Percentiles rank a stretch among this genome's conserved stretches.
These are phyloP conservation scores for Sinotaia quadrata DNA, from an alignment of 2,888 invertebrate species.

Conservation along the genomic window DNA sequence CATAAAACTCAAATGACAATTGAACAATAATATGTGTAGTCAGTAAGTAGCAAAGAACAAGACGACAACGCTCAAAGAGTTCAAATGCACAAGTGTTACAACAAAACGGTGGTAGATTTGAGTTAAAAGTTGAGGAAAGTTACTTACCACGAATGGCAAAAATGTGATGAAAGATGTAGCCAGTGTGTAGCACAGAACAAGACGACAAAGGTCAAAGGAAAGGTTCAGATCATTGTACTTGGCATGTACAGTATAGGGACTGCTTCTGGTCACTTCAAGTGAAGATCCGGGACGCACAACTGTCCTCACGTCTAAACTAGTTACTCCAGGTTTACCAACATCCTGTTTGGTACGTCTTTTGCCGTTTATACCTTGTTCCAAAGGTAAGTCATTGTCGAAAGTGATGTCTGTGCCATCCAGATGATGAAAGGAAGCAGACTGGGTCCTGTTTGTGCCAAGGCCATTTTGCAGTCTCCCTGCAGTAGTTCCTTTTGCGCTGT, in stretches of 20 bases:
- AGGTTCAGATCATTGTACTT: slow-evolving; percentile 54
- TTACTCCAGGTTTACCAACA: not conserved
- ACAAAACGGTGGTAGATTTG: too few species aligned
- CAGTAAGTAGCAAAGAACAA: too few species aligned
- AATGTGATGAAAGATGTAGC: slow-evolving; percentile 45
- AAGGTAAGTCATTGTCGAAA: too few species aligned
- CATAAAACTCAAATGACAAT: too few species aligned
- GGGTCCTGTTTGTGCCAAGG: not conserved
- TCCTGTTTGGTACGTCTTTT: not conserved
- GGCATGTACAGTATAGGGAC: slow-evolving; percentile 45
- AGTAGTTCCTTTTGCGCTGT: too few species aligned
- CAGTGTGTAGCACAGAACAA: slow-evolving; percentile 45
- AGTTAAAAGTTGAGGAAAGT: too few species aligned
- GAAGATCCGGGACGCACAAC: slow-evolving; percentile 13
- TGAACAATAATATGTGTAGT: too few species aligned
- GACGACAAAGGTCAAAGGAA: slow-evolving; percentile 56
- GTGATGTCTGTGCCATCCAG: too few species aligned
- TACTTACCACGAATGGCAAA: slow-evolving; percentile 58
- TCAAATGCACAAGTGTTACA: too few species aligned
- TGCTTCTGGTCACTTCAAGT: slow-evolving; percentile 8
- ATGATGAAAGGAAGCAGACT: not conserved
- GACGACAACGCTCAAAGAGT: too few species aligned
- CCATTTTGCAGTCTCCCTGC: not conserved
- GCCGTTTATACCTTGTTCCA: too few species aligned
- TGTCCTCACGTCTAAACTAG: not conserved